A percentile compares a stretch with the other conserved stretches of the same genome.
These are phyloP conservation scores for Diaphora mendica DNA, from an alignment of 2,888 invertebrate genomes.

Conservation along the genomic window DNA sequence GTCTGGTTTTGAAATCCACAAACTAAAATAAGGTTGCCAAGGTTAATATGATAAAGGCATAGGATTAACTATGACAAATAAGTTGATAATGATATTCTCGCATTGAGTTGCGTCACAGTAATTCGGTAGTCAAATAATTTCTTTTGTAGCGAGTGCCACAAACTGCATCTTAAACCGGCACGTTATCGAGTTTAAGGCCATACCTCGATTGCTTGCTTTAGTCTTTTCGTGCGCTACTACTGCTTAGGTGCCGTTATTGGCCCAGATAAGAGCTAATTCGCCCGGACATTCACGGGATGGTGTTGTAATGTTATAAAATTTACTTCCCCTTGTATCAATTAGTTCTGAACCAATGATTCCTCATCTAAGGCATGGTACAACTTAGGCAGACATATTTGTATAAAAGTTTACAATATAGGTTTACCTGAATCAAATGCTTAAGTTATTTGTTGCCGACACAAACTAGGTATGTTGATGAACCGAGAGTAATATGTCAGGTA, in stretches of 20 bases:
- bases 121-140: constrained; percentile 35
- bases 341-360: constrained; percentile 35
- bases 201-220: constrained; percentile 63
- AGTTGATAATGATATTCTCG: constrained; percentile 21
- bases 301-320: constrained; percentile 60
- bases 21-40: constrained; percentile 37
- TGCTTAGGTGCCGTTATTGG: constrained; percentile 78
- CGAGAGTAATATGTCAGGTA: no score
- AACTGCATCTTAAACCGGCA: constrained; percentile 38
- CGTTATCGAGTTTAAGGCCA: constrained; percentile 64
- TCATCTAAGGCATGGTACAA: constrained; percentile 20
- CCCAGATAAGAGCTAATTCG: constrained; percentile 73
- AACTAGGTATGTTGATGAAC: background rate
- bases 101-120: constrained; percentile 31
- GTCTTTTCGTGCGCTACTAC: constrained; percentile 68
- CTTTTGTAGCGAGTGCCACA: constrained; percentile 30
- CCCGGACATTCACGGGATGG: constrained; percentile 64
- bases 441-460: background rate
- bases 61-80: constrained; percentile 28
- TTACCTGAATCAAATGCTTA: background rate
- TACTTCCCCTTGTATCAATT: constrained; percentile 55
- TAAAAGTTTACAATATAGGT: background rate
- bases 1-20: constrained; percentile 52
- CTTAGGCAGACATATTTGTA: no score
- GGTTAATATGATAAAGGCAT: constrained; percentile 21